These are phyloP conservation scores for Catotricha subobsoleta DNA, from an alignment of 2,888 invertebrate species.

Conservation along the genomic window DNA sequence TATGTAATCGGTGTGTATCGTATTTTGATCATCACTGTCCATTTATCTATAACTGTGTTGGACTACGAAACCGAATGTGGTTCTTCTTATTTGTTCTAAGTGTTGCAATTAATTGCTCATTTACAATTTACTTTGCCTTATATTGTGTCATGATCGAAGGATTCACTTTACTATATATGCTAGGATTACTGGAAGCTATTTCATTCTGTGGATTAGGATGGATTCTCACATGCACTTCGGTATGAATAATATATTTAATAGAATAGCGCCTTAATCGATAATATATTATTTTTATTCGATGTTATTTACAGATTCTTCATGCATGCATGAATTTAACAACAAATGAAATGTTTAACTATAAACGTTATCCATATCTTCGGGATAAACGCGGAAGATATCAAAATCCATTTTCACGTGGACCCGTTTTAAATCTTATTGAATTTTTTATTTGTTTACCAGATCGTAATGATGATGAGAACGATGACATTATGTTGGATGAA, in stretches of 20 bases:
- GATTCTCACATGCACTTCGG: constrained; percentile 75
- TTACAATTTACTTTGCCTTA: constrained; percentile 73
- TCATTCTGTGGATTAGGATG: constrained; percentile 73
- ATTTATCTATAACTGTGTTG: constrained; percentile 89
- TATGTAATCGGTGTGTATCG: constrained; percentile 75
- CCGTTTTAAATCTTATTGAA: constrained; percentile 69
- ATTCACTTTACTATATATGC: constrained; percentile 65
- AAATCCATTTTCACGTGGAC: constrained; percentile 83
- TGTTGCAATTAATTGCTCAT: constrained; percentile 71
- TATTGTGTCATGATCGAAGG: constrained; percentile 72
- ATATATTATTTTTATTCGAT: background rate
- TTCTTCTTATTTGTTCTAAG: constrained; percentile 79
- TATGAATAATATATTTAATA: constrained; percentile 31
- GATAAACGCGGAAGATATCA: constrained; percentile 77
- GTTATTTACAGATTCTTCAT: constrained; percentile 58
- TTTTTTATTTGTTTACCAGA: constrained; percentile 77
- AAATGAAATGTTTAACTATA: constrained; percentile 89
- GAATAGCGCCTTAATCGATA: background rate
- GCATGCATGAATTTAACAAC: constrained; percentile 88
- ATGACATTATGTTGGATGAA: constrained; percentile 50
- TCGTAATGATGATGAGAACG: constrained; percentile 51
- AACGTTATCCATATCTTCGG: constrained; percentile 73
- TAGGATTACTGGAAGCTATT: constrained; percentile 65
- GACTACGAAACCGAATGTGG: constrained; percentile 81
- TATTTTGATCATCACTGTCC: constrained; percentile 93